Conservation (phyloP, 2,797 vertebrate species). For the Enteromius treurensis region DNA sequence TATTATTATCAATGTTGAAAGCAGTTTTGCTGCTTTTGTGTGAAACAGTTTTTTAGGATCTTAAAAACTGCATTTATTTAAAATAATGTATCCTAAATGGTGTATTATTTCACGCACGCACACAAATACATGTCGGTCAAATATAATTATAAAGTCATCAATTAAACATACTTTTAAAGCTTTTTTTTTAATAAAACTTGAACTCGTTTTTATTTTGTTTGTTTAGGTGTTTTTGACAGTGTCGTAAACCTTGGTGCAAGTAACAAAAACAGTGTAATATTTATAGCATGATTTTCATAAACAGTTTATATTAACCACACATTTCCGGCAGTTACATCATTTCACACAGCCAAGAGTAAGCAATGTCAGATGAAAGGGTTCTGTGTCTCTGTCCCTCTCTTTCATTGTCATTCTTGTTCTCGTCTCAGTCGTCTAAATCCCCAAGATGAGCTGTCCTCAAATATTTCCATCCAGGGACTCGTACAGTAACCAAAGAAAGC, state of each 20-base stretch:
- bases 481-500: background rate
- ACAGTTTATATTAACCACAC: background rate
- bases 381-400: background rate
- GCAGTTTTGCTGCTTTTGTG: background rate
- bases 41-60: background rate
- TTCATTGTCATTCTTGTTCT: background rate
- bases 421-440: background rate
- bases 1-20: background rate
- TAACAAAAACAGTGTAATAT: slow-evolving; percentile 1
- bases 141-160: background rate
- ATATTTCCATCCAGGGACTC: background rate
- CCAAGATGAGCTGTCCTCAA: slow-evolving; percentile 2
- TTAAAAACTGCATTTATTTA: background rate
- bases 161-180: background rate
- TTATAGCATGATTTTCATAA: background rate
- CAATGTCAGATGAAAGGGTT: background rate
- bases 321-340: slow-evolving; percentile 1
- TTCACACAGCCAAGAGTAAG: slow-evolving; percentile 5
- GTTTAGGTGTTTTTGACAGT: background rate
- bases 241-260: background rate
- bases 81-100: background rate
- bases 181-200: background rate
- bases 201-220: background rate
- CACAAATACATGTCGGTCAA: background rate
- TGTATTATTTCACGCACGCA: background rate